Percentiles rank a stretch among this genome's conserved stretches.
Conservation (phyloP, 2,888 invertebrate species). For the Suillia variegata region DNA sequence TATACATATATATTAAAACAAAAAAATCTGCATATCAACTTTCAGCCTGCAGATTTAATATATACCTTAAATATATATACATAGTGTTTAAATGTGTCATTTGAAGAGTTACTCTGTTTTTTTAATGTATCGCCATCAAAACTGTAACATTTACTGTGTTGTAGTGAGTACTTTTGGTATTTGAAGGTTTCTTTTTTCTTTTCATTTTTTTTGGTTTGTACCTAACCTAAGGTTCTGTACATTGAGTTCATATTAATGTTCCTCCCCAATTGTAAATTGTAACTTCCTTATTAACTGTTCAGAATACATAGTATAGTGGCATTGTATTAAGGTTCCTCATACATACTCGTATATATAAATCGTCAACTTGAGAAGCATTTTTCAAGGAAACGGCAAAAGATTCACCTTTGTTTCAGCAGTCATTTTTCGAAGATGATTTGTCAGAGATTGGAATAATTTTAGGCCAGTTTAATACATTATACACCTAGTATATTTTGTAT, state of each 20-base stretch:
- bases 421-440: too few species aligned
- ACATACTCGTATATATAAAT: too few species aligned
- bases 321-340: too few species aligned
- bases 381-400: too few species aligned
- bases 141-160: conserved; percentile 4
- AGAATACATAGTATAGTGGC: too few species aligned
- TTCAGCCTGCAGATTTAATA: conserved; percentile 8
- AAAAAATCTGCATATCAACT: conserved; percentile 1
- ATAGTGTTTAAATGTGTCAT: neutral
- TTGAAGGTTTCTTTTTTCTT: neutral
- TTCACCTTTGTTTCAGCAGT: too few species aligned
- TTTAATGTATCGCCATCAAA: conserved; percentile 12
- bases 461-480: too few species aligned
- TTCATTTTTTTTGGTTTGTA: conserved; percentile 4
- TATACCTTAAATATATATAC: too few species aligned
- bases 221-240: conserved; percentile 1
- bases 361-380: too few species aligned
- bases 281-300: too few species aligned
- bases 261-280: neutral
- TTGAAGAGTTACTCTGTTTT: neutral
- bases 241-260: conserved; percentile 6
- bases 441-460: too few species aligned
- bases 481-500: too few species aligned
- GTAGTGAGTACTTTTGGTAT: conserved; percentile 16
- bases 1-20: neutral